Base-by-base conservation (phyloP, 1,140 invertebrate species). In the Brachionus plicatilis region DNA sequence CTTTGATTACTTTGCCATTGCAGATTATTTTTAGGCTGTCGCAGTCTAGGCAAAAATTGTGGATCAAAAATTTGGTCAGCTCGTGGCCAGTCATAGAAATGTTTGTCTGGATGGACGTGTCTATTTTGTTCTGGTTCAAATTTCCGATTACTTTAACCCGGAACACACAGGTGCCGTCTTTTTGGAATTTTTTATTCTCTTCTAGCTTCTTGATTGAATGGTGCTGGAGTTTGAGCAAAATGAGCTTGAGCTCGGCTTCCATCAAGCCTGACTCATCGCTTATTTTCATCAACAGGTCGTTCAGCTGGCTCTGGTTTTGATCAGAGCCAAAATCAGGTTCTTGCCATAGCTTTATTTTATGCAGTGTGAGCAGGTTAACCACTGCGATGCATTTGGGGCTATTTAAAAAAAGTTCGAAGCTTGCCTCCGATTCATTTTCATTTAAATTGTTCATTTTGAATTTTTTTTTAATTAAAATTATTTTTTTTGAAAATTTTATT, bases 401-500 rank as follows among this genome's bases (percentile, higher is more conserved):
- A 27, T 82, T 82, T 9, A 82, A 45, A 82, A 82, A 82, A 4
- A 3, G 12, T 8, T 82, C 79, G 1, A 72, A 72, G 1, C 12
- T 14, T 7, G 33, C 33, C 12, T 70, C 66, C 2, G 27, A 29
- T 3, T 68, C 66, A 5, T 14, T 9, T 12, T 68, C 9, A 68
- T 72, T 24, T 8, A n/a, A 17, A 24, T 72, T 72, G 17, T 43
- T 45, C 17, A 72, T 72, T 43, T 72, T 43, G 7, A 70, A 33
- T 29, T 72, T 84, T 85, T 86, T 47, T 47, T 47, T 0, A 47
- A 84, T 80, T 90, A 89, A 93, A 93, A 92, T 93, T 27, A 93
- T 94, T 5, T 92, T 5, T 92, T 95, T 88, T 97, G 96, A 90
- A 93, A 93, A 17, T 91, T 91, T 85, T 94, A 95, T 87, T n/a